Evolutionary conservation across 2,797 vertebrate species (phyloP).

Genomic region (Phataginus tetradactyla): DNA sequence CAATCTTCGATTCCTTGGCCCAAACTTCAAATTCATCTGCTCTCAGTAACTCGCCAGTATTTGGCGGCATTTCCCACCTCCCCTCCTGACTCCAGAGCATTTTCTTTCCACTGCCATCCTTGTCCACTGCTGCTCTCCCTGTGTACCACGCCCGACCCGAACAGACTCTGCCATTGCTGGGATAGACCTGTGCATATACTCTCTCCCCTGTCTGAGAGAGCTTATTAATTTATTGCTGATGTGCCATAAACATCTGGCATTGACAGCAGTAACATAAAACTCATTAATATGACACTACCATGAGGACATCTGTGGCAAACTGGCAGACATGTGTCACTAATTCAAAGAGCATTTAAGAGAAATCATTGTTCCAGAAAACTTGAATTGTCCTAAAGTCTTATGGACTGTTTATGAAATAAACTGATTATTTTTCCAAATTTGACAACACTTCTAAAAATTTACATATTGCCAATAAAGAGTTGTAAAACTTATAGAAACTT

Average conservation of each 20-base stretch:
- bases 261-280: neutral
- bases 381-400: neutral
- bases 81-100: neutral
- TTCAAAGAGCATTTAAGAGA: neutral
- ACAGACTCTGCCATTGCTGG: neutral
- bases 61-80: neutral
- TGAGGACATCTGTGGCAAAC: neutral
- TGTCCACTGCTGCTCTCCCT: neutral
- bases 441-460: neutral
- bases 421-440: neutral
- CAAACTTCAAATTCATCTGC: neutral
- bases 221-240: neutral
- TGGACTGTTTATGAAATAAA: neutral
- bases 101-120: neutral
- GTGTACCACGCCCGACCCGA: neutral
- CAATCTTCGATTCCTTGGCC: neutral
- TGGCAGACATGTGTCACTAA: neutral
- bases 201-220: neutral
- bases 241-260: neutral
- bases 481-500: neutral
- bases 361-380: neutral
- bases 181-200: neutral
- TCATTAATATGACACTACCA: neutral
- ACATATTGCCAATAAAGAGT: neutral
- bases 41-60: neutral